Conservation (phyloP, 53 echinoderm and acorn worm species). For the Crossaster papposus region DNA sequence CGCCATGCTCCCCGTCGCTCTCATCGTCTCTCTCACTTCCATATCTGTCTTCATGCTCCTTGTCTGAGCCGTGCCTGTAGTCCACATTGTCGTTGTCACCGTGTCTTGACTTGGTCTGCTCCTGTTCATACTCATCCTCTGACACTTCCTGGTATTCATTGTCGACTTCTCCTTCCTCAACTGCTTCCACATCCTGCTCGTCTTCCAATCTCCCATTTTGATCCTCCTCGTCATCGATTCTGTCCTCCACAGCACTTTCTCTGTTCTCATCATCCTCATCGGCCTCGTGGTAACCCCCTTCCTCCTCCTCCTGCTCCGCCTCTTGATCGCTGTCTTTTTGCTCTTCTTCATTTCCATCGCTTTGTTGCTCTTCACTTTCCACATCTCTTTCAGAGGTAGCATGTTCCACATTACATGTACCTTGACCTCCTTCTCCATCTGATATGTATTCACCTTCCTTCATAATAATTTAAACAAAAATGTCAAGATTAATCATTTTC, state of each 20-base stretch:
- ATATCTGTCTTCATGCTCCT: constrained; percentile 35
- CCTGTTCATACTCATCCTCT: constrained; percentile 26
- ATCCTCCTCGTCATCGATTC: constrained; percentile 1
- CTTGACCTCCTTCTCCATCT: constrained; percentile 45
- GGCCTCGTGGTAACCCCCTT: constrained; percentile 18
- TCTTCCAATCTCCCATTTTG: constrained; percentile 4
- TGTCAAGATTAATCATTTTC: background rate
- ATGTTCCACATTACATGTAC: constrained; percentile 30
- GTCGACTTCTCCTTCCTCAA: constrained; percentile 24
- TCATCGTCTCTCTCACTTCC: constrained; percentile 41
- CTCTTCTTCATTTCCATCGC: constrained; percentile 2
- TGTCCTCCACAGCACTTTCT: constrained; percentile 30
- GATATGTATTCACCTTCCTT: constrained; percentile 73
- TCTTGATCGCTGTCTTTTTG: constrained; percentile 20
- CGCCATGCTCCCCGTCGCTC: constrained; percentile 22
- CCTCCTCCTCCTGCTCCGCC: constrained; percentile 39
- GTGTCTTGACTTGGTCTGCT: constrained; percentile 5
- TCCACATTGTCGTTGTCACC: constrained; percentile 30
- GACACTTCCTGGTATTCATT: constrained; percentile 26
- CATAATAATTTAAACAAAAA: background rate
- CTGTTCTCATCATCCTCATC: constrained; percentile 14
- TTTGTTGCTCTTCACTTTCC: constrained; percentile 23
- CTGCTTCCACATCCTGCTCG: background rate
- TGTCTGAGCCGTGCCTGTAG: constrained; percentile 3
- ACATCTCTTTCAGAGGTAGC: constrained; percentile 41